These are phyloP conservation scores for Tiliacea aurago DNA, from an alignment of 2,888 invertebrate species.

Conservation along the genomic window DNA sequence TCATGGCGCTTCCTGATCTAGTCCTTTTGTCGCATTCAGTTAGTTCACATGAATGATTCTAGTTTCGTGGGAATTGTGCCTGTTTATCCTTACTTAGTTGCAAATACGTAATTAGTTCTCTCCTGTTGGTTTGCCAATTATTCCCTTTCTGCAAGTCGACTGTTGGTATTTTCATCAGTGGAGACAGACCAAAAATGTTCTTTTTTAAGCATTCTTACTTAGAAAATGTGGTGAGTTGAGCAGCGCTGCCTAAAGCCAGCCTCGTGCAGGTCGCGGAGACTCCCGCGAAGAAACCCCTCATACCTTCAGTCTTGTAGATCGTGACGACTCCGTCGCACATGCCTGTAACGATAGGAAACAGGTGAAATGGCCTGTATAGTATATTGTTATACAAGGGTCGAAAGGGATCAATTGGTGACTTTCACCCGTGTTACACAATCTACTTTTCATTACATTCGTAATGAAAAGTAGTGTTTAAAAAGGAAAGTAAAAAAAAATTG, in stretches of 20 bases:
- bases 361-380: neutral
- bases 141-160: no score
- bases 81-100: neutral
- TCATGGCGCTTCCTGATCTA: no score
- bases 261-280: slow-evolving; percentile 93
- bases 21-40: neutral
- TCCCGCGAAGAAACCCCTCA: slow-evolving; percentile 94
- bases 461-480: no score
- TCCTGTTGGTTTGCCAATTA: no score
- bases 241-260: slow-evolving; percentile 95
- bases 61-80: neutral
- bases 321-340: slow-evolving; percentile 86
- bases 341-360: slow-evolving; percentile 77
- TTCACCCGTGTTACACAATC: no score
- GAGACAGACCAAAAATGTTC: no score
- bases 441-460: no score
- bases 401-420: no score
- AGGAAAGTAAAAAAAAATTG: no score
- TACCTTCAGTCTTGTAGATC: slow-evolving; percentile 89
- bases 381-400: no score
- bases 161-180: no score
- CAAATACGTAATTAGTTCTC: no score
- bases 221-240: slow-evolving; percentile 95
- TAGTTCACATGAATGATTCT: neutral
- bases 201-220: slow-evolving; percentile 76